These are phyloP conservation scores for Leucozona laternaria DNA, from an alignment of 2,888 invertebrate genomes.

Conservation along the genomic window DNA sequence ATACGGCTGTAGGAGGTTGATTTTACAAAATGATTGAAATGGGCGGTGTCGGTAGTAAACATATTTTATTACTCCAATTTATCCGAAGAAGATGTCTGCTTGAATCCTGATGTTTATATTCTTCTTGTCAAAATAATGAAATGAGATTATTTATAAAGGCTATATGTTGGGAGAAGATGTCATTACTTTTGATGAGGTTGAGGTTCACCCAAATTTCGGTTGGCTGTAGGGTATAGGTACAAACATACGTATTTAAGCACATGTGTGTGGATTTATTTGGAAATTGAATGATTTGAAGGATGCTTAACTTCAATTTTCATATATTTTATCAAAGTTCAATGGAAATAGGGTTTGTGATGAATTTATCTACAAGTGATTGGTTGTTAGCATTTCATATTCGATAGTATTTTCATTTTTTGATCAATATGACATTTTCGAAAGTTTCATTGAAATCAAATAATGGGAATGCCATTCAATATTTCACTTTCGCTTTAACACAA, in stretches of 20 bases:
- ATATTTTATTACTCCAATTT: conserved; percentile 17
- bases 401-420: too few relatives aligned
- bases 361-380: neutral
- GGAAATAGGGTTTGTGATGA: too few relatives aligned
- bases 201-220: neutral
- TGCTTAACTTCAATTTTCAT: neutral
- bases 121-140: neutral
- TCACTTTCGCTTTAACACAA: too few relatives aligned
- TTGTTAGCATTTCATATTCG: neutral
- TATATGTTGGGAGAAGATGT: neutral
- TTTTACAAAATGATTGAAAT: conserved; percentile 7
- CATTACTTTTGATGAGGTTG: conserved; percentile 1
- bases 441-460: too few relatives aligned
- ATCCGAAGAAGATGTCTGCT: neutral
- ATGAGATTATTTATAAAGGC: neutral
- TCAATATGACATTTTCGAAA: neutral
- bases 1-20: too few relatives aligned
- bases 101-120: neutral
- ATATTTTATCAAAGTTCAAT: neutral
- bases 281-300: neutral
- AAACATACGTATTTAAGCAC: too few relatives aligned
- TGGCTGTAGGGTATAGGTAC: neutral
- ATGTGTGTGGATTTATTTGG: neutral
- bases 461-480: too few relatives aligned
- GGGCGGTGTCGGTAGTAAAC: conserved; percentile 6